Evolutionary conservation across 1,140 invertebrate genomes (phyloP).

Genomic region (Sitobion miscanthi): DNA sequence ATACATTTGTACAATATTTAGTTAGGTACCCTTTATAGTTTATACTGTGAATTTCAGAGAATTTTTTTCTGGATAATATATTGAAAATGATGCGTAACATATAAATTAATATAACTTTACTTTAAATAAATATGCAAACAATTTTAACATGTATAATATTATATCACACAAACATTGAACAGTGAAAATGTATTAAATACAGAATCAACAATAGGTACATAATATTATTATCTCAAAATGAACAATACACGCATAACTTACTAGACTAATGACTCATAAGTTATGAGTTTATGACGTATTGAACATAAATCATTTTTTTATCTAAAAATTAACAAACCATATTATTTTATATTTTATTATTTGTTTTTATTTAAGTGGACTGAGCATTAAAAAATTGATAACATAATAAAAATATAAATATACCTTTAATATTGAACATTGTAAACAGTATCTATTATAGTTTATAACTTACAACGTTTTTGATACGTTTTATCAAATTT

Average conservation of each 20-base stretch:
- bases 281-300: not conserved
- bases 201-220: not conserved
- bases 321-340: not conserved
- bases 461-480: not conserved
- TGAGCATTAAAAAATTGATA: not conserved
- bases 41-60: not conserved
- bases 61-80: not conserved
- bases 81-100: not conserved
- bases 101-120: not conserved
- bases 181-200: not conserved
- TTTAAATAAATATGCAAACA: constrained; percentile 37
- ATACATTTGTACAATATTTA: not conserved
- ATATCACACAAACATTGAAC: not conserved
- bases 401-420: constrained; percentile 4
- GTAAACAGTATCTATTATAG: not conserved
- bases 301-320: not conserved
- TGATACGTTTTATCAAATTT: not conserved
- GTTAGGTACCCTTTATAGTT: not conserved
- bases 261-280: too few relatives aligned
- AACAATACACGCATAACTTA: not conserved
- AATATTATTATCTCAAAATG: not conserved
- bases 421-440: not conserved
- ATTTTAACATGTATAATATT: not conserved
- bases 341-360: not conserved
- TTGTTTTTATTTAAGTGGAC: not conserved